These are phyloP conservation scores for Carcharodon carcharias DNA, from an alignment of 2,797 vertebrate species.

Conservation along the genomic window DNA sequence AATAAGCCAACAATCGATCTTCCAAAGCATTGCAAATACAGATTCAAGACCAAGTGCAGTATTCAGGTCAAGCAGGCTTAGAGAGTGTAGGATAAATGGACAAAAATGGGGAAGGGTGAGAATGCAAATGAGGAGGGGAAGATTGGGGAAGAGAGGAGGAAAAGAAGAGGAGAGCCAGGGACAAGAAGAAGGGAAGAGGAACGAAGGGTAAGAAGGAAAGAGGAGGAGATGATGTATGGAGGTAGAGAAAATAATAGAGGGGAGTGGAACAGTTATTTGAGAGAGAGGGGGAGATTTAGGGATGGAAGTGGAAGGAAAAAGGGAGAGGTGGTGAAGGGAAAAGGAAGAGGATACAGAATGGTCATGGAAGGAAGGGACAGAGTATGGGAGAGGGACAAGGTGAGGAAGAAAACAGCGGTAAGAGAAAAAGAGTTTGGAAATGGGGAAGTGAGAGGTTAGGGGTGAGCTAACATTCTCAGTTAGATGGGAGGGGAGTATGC, in stretches of 20 bases:
- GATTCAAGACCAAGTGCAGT: neutral
- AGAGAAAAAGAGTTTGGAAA: neutral
- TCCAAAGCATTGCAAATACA: neutral
- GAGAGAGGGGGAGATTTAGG: neutral
- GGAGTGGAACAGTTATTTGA: neutral
- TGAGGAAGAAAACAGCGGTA: neutral
- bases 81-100: neutral
- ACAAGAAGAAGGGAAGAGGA: neutral
- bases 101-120: neutral
- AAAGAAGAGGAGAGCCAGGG: neutral
- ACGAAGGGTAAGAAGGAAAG: neutral
- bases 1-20: neutral
- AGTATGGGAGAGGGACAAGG: neutral
- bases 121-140: neutral
- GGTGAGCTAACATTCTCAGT: neutral
- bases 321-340: neutral
- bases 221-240: neutral
- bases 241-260: neutral
- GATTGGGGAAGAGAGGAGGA: neutral
- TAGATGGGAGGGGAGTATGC: neutral
- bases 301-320: neutral
- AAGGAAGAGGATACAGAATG: neutral
- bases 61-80: neutral
- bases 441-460: neutral
- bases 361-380: neutral